These are phyloP conservation scores for Philhelius pedissequus DNA, from an alignment of 2,888 invertebrate genomes.

Conservation along the genomic window DNA sequence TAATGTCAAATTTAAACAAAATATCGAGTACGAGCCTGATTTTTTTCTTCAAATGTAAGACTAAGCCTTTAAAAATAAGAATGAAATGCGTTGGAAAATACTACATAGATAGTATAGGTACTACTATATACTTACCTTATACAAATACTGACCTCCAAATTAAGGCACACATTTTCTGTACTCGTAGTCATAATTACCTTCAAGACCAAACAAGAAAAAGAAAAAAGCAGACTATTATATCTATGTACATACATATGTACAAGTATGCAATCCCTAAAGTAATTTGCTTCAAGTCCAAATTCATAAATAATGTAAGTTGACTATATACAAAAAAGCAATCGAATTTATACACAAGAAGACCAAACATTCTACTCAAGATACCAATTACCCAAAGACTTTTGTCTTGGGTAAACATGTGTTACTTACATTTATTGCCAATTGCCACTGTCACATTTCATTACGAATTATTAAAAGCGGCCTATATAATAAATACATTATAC, in stretches of 20 bases:
- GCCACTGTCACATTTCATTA: background rate
- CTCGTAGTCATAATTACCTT: background rate
- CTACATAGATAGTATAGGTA: too few species aligned
- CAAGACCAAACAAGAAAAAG: background rate
- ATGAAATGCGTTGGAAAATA: background rate
- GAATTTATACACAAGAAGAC: background rate
- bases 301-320: background rate
- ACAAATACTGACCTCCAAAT: background rate
- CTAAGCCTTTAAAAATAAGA: too few species aligned
- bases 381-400: background rate
- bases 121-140: too few species aligned
- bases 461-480: background rate
- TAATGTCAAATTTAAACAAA: too few species aligned
- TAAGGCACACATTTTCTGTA: background rate
- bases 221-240: background rate
- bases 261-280: background rate
- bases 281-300: background rate
- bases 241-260: too few species aligned
- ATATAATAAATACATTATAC: too few species aligned
- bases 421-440: background rate
- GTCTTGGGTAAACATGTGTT: background rate
- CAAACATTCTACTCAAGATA: background rate
- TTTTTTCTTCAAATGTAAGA: too few species aligned
- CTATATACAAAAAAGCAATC: background rate
- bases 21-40: too few species aligned